These are phyloP conservation scores for Myotis myotis DNA, from an alignment of 2,797 vertebrate genomes.

Conservation along the genomic window DNA sequence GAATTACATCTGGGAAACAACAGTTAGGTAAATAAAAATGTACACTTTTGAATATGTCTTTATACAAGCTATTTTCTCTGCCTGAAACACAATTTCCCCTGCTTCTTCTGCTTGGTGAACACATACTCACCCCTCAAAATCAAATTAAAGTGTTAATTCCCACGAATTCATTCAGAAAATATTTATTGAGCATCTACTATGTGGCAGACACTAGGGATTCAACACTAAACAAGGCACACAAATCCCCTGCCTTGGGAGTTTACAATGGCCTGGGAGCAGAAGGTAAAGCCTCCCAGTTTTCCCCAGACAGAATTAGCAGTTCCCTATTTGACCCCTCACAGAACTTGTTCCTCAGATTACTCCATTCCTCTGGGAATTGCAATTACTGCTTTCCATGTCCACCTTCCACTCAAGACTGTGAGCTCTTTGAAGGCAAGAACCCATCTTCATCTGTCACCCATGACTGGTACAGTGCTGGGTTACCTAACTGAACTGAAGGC, in stretches of 20 bases:
- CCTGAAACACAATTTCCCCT: neutral
- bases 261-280: neutral
- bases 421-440: neutral
- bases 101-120: neutral
- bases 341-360: neutral
- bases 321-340: constrained; percentile 3
- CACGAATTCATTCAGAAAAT: constrained; percentile 2
- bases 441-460: neutral
- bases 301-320: neutral
- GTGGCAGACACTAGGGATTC: neutral
- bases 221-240: constrained; percentile 7
- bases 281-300: neutral
- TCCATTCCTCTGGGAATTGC: neutral
- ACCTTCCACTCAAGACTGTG: neutral
- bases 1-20: constrained; percentile 15
- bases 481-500: constrained; percentile 11
- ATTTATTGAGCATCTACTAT: neutral
- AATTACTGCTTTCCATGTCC: neutral
- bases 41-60: neutral
- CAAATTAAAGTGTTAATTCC: constrained; percentile 11
- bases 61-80: neutral
- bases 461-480: neutral
- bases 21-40: neutral
- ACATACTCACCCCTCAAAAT: neutral
- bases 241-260: neutral